Percentiles rank a stretch among this genome's conserved stretches.
These are phyloP conservation scores for Micromussa lordhowensis DNA, from an alignment of 92 coral and sea anemone species.

Conservation along the genomic window DNA sequence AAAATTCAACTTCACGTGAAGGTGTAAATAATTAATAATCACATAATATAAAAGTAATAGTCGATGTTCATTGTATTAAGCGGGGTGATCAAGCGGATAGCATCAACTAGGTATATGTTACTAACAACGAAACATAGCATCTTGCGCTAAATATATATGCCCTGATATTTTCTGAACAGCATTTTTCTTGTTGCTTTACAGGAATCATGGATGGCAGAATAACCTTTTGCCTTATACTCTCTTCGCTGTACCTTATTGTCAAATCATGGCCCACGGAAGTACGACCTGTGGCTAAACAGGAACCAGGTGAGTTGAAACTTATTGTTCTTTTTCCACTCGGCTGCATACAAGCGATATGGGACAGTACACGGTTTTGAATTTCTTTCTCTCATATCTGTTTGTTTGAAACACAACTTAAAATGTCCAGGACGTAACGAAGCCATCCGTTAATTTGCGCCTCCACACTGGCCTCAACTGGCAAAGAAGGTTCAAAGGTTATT, in stretches of 20 bases:
- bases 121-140: neutral
- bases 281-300: slow-evolving; percentile 2
- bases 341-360: neutral
- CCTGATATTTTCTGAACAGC: neutral
- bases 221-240: slow-evolving; percentile 3
- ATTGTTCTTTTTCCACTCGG: neutral
- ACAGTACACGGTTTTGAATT: neutral
- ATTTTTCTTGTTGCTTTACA: neutral
- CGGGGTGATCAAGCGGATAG: neutral
- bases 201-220: slow-evolving; percentile 38
- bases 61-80: slow-evolving; percentile 13
- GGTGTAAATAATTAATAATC: slow-evolving; percentile 32
- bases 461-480: neutral
- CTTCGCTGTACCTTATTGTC: slow-evolving; percentile 20
- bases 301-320: slow-evolving; percentile 10
- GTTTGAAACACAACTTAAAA: neutral
- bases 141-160: neutral
- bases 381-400: neutral
- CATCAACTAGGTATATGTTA: slow-evolving; percentile 28
- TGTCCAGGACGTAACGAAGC: neutral
- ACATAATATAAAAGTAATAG: slow-evolving; percentile 37
- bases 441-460: neutral
- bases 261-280: slow-evolving; percentile 36
- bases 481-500: neutral
- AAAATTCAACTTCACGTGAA: slow-evolving; percentile 37